Evolutionary conservation across 1,140 invertebrate species (phyloP).

Genomic region (Coelopa frigida): DNA sequence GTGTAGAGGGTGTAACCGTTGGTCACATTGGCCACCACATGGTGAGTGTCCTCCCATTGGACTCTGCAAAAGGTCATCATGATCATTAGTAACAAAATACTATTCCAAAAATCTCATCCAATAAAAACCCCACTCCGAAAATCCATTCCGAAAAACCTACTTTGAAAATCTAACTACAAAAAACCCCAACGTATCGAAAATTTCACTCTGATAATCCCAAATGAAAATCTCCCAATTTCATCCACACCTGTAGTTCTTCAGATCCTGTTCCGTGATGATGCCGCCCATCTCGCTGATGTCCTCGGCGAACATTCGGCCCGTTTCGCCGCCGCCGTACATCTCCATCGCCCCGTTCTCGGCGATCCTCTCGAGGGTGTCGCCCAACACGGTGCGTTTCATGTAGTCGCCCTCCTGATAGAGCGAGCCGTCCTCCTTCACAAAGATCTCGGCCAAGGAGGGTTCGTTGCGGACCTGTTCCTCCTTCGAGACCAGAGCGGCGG

Average conservation of each 20-base stretch:
- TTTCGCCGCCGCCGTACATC: constrained; percentile 61
- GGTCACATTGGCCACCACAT: constrained; percentile 48
- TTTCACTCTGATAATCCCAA: no score
- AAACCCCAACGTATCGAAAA: no score
- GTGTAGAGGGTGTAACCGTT: constrained; percentile 61
- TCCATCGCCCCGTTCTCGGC: constrained; percentile 56
- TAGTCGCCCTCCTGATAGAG: constrained; percentile 60
- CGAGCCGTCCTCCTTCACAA: constrained; percentile 58
- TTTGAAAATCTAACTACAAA: background rate
- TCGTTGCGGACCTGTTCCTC: constrained; percentile 54
- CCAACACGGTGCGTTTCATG: constrained; percentile 61
- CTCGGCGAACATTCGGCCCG: constrained; percentile 57
- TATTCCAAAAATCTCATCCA: no score
- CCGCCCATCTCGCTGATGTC: constrained; percentile 65
- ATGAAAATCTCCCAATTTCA: no score
- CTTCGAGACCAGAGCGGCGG: constrained; percentile 50
- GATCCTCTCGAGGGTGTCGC: constrained; percentile 65
- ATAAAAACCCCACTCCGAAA: no score
- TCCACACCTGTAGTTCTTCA: constrained; percentile 53
- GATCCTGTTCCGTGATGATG: constrained; percentile 71
- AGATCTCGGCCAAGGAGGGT: constrained; percentile 54
- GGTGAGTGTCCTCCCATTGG: constrained; percentile 52
- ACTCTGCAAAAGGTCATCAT: constrained; percentile 24
- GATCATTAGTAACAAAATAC: no score
- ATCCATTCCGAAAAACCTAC: constrained; percentile 5